Percentiles rank a stretch among this genome's conserved stretches.
phyloP scores from a whole-genome alignment of 2,888 invertebrate genomes.

The Chelonus formosanus region DNA sequence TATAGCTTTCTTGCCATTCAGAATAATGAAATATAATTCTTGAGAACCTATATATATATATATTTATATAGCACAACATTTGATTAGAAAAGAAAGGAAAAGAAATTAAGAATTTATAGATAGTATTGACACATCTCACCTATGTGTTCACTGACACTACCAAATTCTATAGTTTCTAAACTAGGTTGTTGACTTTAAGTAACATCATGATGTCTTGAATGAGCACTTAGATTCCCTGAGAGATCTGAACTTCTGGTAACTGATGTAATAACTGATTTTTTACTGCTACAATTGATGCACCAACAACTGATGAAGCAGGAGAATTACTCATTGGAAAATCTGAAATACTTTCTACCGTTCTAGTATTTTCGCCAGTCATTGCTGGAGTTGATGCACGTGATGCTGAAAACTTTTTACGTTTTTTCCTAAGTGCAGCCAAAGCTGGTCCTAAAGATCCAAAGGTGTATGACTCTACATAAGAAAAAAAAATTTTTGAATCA shows the following conservation, averaged over 20 bases:
- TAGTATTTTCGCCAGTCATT: conserved; percentile 64
- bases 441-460: conserved; percentile 63
- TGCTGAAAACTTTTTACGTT: conserved; percentile 84
- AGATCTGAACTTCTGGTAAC: conserved; percentile 68
- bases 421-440: conserved; percentile 79
- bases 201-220: conserved; percentile 68
- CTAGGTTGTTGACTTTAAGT: conserved; percentile 72
- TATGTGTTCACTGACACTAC: conserved; percentile 45
- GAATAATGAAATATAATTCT: too few species aligned
- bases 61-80: too few species aligned
- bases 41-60: too few species aligned
- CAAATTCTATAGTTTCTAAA: conserved; percentile 54
- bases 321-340: conserved; percentile 20
- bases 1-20: too few species aligned
- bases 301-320: conserved; percentile 22
- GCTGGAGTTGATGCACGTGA: conserved; percentile 74
- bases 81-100: too few species aligned
- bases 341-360: conserved; percentile 48
- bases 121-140: conserved; percentile 52
- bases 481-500: too few species aligned
- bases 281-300: conserved; percentile 40
- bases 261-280: conserved; percentile 71
- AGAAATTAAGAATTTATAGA: not conserved
- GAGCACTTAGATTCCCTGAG: conserved; percentile 56
- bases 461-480: not conserved